Evolutionary conservation across 2,888 invertebrate species (phyloP), one percentile per base, ranked within the genome.

Genomic region (Dorcus hopei): DNA sequence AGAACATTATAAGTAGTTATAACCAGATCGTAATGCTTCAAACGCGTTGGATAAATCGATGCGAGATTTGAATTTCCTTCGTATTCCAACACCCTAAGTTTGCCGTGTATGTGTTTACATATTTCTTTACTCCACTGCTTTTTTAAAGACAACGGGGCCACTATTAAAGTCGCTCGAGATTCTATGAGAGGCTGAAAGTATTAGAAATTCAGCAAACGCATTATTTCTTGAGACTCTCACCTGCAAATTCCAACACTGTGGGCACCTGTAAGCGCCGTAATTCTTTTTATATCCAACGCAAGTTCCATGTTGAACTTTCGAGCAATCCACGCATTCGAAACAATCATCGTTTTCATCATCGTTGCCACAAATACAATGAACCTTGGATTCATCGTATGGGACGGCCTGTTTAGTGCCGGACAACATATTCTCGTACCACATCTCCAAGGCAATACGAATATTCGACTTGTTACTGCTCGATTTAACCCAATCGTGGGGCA

Each of bases 51-150:
- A 72, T 87, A 86, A 33, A 86, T 75, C 65, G 82, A 86, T 19
- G 82, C 81, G 54, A 79, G 77, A 26, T 66, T 65, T 26, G 69
- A 62, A 2, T 76, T 68, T 1, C 82, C 84, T 41, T 80, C 79
- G 69, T 87, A 87, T 11, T 81, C 71, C 4, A 85, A 69, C n/a
- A 86, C 81, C 55, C 77, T 80, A 1, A 86, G 70, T 38, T 76
- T 75, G 45, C 81, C 75, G 14, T 72, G 73, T 9, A 87, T 74
- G 72, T 90, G 90, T 62, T 83, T 85, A 38, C 77, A 72, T 54
- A 90, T 85, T 75, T 92, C 92, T 5, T 85, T 81, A 26, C 82
- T 79, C 92, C 92, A 92, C 72, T 92, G 91, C 62, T 81, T 78
- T 65, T 83, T 81, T 50, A 92, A 86, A 3, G 87, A 78, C 3